Evolutionary conservation across 2,888 invertebrate genomes (phyloP).

Genomic region (Flexamia atlantica): DNA sequence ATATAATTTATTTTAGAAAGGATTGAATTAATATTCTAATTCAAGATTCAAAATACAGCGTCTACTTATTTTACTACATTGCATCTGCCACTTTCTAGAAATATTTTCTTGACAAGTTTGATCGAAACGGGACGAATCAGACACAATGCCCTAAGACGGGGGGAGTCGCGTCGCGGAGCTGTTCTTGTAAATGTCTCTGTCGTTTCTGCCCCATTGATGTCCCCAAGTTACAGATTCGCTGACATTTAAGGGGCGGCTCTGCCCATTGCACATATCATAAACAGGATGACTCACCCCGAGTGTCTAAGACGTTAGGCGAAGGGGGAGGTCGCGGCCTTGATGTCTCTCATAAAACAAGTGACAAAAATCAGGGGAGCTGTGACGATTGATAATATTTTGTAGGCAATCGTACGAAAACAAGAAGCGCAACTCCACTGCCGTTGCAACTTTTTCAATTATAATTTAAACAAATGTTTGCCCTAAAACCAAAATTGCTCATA

Average conservation of each 20-base stretch:
- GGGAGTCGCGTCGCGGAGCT: conserved; percentile 13
- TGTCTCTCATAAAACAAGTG: too few species aligned
- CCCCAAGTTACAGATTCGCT: conserved; percentile 20
- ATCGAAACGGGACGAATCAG: background rate
- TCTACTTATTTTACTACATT: too few species aligned
- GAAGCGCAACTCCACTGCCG: too few species aligned
- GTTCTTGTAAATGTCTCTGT: conserved; percentile 16
- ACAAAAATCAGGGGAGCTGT: too few species aligned
- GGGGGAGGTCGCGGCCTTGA: background rate
- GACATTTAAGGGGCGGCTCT: conserved; percentile 22
- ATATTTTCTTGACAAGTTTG: background rate
- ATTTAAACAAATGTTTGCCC: too few species aligned
- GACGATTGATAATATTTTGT: too few species aligned
- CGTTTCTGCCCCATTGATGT: conserved; percentile 19
- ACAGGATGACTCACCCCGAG: conserved; percentile 1
- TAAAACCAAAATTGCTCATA: too few species aligned
- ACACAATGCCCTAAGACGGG: background rate
- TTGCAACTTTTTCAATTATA: too few species aligned
- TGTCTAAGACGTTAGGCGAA: conserved; percentile 2
- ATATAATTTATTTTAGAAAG: too few species aligned
- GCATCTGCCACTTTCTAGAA: background rate
- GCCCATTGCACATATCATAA: conserved; percentile 20
- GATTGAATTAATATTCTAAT: too few species aligned
- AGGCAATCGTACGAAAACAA: too few species aligned
- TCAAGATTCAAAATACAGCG: too few species aligned